Evolutionary conservation across 2,797 vertebrate genomes (phyloP).

Genomic region (Diplodus puntazzo): DNA sequence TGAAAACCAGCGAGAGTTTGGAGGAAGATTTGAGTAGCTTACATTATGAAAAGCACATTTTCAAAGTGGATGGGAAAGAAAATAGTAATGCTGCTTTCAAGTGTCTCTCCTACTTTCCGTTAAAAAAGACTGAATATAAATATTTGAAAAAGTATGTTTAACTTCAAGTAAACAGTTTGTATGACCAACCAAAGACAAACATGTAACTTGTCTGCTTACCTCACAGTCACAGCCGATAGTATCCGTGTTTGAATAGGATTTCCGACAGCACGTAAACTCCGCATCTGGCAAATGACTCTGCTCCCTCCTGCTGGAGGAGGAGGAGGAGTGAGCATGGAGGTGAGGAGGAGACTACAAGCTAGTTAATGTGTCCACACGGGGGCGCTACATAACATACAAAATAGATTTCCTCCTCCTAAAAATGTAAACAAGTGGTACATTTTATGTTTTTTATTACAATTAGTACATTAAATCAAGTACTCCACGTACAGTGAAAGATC

Average conservation of each 20-base stretch:
- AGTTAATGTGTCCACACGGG: background rate
- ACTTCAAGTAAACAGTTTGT: background rate
- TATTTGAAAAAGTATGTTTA: background rate
- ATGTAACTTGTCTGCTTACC: background rate
- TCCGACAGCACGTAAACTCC: conserved; percentile 20
- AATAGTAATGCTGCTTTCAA: background rate
- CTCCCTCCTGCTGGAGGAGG: conserved; percentile 53
- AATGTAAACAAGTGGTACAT: background rate
- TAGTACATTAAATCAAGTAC: background rate
- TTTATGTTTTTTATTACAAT: background rate
- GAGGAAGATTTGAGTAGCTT: too few relatives aligned
- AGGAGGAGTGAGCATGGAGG: background rate
- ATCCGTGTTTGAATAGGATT: background rate
- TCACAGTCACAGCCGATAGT: background rate
- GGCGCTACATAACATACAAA: conserved; percentile 30
- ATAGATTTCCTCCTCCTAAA: background rate
- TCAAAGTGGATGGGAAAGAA: background rate
- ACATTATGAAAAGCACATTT: background rate
- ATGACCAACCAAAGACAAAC: background rate
- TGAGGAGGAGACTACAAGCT: too few relatives aligned
- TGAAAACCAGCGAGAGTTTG: background rate
- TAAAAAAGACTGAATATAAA: too few relatives aligned
- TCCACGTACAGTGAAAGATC: too few relatives aligned
- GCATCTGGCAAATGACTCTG: conserved; percentile 29
- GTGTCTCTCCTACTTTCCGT: background rate